Base-by-base conservation (phyloP, 2,888 invertebrate species). In the Parnassius orleans region DNA sequence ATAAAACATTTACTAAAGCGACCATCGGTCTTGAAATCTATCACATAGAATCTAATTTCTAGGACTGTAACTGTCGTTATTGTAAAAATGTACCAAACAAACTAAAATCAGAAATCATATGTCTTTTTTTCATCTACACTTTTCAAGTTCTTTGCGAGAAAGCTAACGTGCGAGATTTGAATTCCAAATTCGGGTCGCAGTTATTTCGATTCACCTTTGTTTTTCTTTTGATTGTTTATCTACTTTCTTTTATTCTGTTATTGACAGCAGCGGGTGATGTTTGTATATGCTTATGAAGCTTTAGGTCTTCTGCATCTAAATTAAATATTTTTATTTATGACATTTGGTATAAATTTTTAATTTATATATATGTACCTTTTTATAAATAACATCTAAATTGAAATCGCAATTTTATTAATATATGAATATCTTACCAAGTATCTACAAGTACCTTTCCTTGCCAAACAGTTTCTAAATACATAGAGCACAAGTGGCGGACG, bases 81-180 rank as follows among this genome's bases (percentile, higher is more conserved):
- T 33, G 33, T 33, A 33, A 33, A 33, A n/a, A 53, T n/a, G n/a
- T n/a, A n/a, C n/a, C n/a, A n/a, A 41, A 41, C 53, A 53, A 12
- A 7, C 41, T 24, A n/a, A 52, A 48, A 11, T 12, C 10, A 10
- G 42, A 44, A 52, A 51, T 47, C 42, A 52, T 56, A 52, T 47
- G 51, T 56, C 56, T 62, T 70, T 69, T 66, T 61, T 41, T 42
- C 33, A n/a, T 52, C 46, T 54, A 10, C 46, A 54, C 63, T 61
- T 54, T 50, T 72, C 67, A 66, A 64, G 33, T 42, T 63, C 51
- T 44, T 41, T 55, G 33, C 56, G 12, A 46, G 19, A 58, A 84
- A 89, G 85, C 85, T 86, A 82, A 78, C 79, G 83, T 75, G 73
- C 90, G 86, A 79, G 85, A 92, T 92, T 92, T 92, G 92, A 92